Evolutionary conservation across 1,140 invertebrate genomes (phyloP).

Genomic region (Anthonomus grandis): DNA sequence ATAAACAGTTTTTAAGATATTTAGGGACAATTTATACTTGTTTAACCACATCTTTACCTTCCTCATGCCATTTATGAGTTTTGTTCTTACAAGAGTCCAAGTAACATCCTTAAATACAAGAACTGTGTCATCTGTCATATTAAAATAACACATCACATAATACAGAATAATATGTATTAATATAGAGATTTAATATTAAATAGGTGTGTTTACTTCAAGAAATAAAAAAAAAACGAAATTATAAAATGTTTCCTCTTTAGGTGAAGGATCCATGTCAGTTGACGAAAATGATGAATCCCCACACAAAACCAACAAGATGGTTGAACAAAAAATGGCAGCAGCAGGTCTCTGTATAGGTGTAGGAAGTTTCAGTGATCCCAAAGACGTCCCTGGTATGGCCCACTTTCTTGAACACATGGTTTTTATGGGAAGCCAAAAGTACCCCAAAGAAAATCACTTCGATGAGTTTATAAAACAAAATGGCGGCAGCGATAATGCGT

Average conservation of each 20-base stretch:
- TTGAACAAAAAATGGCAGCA: slow-evolving; percentile 59
- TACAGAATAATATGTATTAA: not conserved
- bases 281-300: slow-evolving; percentile 33
- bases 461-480: slow-evolving; percentile 73
- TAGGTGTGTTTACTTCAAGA: not conserved
- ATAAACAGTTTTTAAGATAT: too few relatives aligned
- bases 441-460: slow-evolving; percentile 82
- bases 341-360: slow-evolving; percentile 68
- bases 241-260: not conserved
- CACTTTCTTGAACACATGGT: slow-evolving; percentile 97
- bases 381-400: slow-evolving; percentile 79
- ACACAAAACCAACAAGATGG: slow-evolving; percentile 15
- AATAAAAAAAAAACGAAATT: not conserved
- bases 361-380: slow-evolving; percentile 70
- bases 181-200: not conserved
- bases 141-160: too few relatives aligned
- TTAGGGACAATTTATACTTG: too few relatives aligned
- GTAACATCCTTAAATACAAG: too few relatives aligned
- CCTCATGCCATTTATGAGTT: too few relatives aligned
- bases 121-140: too few relatives aligned
- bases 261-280: not conserved
- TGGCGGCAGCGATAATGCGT: slow-evolving; percentile 79
- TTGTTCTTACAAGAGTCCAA: too few relatives aligned
- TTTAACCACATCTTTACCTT: too few relatives aligned
- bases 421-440: slow-evolving; percentile 88